phyloP scores from a whole-genome alignment of 2,113 vertebrate species.

The Eonycteris spelaea region DNA sequence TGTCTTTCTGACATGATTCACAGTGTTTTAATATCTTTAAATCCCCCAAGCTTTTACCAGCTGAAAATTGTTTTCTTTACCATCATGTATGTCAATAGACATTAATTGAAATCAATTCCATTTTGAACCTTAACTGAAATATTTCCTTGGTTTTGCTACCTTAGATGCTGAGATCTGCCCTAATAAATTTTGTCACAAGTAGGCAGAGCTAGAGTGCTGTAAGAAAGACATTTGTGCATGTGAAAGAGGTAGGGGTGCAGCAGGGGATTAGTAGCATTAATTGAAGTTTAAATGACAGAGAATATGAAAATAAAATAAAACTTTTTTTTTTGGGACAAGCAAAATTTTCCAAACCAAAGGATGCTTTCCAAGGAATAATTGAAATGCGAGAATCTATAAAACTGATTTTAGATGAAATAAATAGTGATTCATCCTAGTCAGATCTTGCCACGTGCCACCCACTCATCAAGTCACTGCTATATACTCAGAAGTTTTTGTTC shows the following conservation, averaged over 20 bases:
- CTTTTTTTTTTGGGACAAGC: slow-evolving; percentile 27
- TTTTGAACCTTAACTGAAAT: slow-evolving; percentile 31
- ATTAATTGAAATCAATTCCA: slow-evolving; percentile 25
- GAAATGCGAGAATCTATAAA: slow-evolving; percentile 44
- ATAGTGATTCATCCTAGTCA: slow-evolving; percentile 45
- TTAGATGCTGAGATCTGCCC: background rate
- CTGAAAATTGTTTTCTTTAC: slow-evolving; percentile 20
- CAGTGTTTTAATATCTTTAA: slow-evolving; percentile 25
- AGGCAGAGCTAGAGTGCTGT: background rate
- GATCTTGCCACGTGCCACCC: slow-evolving; percentile 29
- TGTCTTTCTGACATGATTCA: slow-evolving; percentile 2
- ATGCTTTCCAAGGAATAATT: slow-evolving; percentile 44
- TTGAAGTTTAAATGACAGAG: slow-evolving; percentile 45
- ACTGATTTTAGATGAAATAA: slow-evolving; percentile 43
- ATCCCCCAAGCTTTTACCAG: slow-evolving; percentile 4
- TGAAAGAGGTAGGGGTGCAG: too few relatives aligned
- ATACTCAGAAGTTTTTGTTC: slow-evolving; percentile 30
- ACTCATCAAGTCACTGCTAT: slow-evolving; percentile 31
- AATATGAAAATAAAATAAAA: slow-evolving; percentile 35
- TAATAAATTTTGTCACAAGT: background rate
- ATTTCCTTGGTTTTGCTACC: slow-evolving; percentile 12
- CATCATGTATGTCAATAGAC: slow-evolving; percentile 10
- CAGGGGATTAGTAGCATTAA: background rate
- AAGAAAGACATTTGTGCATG: slow-evolving; percentile 3
- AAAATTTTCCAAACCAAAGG: slow-evolving; percentile 54